Percentiles rank a stretch among this genome's conserved stretches.
phyloP scores from a whole-genome alignment of 2,888 invertebrate species.

The Drepana falcataria region DNA sequence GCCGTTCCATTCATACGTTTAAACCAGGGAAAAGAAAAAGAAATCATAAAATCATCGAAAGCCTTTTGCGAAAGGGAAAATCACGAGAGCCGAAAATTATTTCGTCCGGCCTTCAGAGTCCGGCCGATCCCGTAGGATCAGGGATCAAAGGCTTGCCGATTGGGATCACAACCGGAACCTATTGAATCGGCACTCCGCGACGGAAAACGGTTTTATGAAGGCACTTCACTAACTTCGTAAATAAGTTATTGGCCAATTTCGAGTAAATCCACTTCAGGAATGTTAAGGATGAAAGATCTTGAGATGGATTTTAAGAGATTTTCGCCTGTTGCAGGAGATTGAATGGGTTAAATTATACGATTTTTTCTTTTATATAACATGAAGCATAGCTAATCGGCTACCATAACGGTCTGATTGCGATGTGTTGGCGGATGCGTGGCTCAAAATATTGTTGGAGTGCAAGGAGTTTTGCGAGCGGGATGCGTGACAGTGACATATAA shows the following conservation, averaged over 20 bases:
- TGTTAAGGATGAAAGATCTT: background rate
- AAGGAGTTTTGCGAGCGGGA: no score
- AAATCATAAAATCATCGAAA: background rate
- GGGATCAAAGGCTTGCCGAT: slow-evolving; percentile 1
- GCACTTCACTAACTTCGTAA: background rate
- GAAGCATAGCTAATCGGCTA: no score
- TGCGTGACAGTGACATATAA: no score
- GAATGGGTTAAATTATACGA: background rate
- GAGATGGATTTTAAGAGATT: background rate
- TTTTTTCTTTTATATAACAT: no score
- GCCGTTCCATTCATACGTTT: background rate
- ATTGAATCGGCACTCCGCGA: background rate
- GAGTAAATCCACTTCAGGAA: background rate
- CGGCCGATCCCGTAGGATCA: background rate
- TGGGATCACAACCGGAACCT: background rate
- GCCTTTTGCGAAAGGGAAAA: background rate
- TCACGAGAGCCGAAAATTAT: background rate
- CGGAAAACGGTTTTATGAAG: background rate
- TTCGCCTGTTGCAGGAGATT: background rate
- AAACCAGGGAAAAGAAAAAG: background rate
- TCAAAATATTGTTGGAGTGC: no score
- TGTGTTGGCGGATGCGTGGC: no score
- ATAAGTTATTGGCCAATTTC: background rate
- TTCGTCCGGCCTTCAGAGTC: background rate
- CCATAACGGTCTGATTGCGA: no score